Evolutionary conservation across 2,888 invertebrate genomes (phyloP), one percentile per base, ranked within the genome.

Genomic region (Eledone cirrhosa): DNA sequence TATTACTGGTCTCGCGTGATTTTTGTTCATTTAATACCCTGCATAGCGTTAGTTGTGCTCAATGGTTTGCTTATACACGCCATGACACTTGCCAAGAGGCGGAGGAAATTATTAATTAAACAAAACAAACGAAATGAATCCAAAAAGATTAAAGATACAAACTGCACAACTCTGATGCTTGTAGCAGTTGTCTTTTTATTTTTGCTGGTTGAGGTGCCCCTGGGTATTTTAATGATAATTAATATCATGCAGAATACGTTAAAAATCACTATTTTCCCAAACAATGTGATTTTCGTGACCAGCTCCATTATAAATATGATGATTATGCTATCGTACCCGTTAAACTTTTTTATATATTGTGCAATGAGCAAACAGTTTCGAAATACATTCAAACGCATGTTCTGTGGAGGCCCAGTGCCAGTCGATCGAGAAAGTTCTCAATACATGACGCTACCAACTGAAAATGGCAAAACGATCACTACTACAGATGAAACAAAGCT

Each of bases 341-440:
- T 97, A 80, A 97, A 97, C 90, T 97, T 98, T 88, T 97, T 96
- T 81, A 97, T 97, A 83, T 98, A 98, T 89, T 97, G 97, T 90
- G 97, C 97, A 31, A 98, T 98, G 98, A 96, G 96, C 48, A 92
- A 96, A 48, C 96, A 96, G 90, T 98, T 98, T 91, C 93, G 98
- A n/a, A 96, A 97, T 90, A 97, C 97, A 0, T 98, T 98, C 90
- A 96, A 95, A 87, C 95, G 91, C 24, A 86, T 93, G 41, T 97
- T 97, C 88, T 93, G 95, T 0, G 85, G 86, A 0, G 85, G 84
- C 11, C 83, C 84, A 16, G 80, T 85, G 80, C 86, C 87, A 0
- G 79, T 84, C 48, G 87, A 88, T 24, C 79, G 87, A 19, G 88
- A 89, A 77, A 87, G 86, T 81, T 88, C 88, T 0, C 87, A 88